Conservation (phyloP, 2,888 invertebrate genomes). For the Papilio protenor region DNA sequence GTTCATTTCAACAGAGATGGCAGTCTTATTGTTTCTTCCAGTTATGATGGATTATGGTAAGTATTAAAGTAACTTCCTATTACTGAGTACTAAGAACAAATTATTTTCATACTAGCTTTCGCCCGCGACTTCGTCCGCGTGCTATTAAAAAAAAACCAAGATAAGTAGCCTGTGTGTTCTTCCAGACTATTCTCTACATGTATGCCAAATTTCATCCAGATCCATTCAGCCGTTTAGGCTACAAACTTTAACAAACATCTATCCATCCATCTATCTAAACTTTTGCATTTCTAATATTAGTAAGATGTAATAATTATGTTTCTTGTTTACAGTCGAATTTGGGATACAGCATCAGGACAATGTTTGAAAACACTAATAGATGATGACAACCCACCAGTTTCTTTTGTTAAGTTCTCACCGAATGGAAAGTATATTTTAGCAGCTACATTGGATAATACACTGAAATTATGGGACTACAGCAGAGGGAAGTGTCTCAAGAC, state of each 20-base stretch:
- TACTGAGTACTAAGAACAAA: background rate
- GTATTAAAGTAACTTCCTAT: conserved; percentile 45
- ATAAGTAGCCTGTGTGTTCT: no score
- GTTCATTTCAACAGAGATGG: conserved; percentile 99
- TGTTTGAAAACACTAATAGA: conserved; percentile 99
- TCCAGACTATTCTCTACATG: no score
- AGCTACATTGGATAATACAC: conserved; percentile 98
- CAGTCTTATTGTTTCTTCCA: conserved; percentile 98
- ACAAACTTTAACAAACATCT: no score
- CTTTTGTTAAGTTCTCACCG: conserved; percentile 99
- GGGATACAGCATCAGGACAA: conserved; percentile 99
- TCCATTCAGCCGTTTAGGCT: no score
- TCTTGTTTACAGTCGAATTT: conserved; percentile 92
- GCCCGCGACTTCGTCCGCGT: no score
- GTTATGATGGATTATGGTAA: conserved; percentile 99
- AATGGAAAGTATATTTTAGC: conserved; percentile 99
- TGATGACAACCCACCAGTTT: conserved; percentile 99
- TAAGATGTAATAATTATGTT: background rate
- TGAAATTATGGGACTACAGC: conserved; percentile 99
- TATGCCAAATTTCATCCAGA: no score
- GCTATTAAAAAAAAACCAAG: no score
- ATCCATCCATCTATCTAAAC: no score
- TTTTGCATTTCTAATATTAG: no score
- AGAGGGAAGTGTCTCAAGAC: conserved; percentile 99
- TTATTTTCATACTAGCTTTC: no score